These are phyloP conservation scores for Pomacea maculata DNA, from an alignment of 1,140 invertebrate species.

Conservation along the genomic window DNA sequence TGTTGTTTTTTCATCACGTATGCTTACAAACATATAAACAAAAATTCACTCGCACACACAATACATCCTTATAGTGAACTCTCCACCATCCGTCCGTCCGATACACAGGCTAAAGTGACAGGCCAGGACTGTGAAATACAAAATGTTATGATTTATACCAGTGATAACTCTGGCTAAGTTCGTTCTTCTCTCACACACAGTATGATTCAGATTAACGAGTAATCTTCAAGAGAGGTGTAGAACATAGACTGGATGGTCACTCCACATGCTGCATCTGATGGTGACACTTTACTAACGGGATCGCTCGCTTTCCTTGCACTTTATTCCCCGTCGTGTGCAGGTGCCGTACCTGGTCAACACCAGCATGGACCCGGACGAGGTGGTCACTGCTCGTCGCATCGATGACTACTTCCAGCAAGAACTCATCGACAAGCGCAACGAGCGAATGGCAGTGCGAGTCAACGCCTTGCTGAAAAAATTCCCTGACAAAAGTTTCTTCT, in stretches of 20 bases:
- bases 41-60: not conserved
- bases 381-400: conserved; percentile 65
- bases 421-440: conserved; percentile 69
- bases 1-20: not conserved
- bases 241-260: no score
- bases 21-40: not conserved
- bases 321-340: conserved; percentile 32
- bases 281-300: not conserved
- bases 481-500: conserved; percentile 70
- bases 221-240: no score
- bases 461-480: conserved; percentile 64
- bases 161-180: no score
- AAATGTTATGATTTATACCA: no score
- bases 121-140: no score
- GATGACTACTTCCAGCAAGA: conserved; percentile 70
- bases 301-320: not conserved
- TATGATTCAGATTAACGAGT: no score
- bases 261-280: not conserved
- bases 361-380: conserved; percentile 50
- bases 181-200: no score
- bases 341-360: conserved; percentile 58
- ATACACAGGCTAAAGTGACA: no score
- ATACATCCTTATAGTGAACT: no score
- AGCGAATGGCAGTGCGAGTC: conserved; percentile 68
- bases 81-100: no score